phyloP scores from a whole-genome alignment of 2,797 vertebrate genomes.

The Malacoraja senta region DNA sequence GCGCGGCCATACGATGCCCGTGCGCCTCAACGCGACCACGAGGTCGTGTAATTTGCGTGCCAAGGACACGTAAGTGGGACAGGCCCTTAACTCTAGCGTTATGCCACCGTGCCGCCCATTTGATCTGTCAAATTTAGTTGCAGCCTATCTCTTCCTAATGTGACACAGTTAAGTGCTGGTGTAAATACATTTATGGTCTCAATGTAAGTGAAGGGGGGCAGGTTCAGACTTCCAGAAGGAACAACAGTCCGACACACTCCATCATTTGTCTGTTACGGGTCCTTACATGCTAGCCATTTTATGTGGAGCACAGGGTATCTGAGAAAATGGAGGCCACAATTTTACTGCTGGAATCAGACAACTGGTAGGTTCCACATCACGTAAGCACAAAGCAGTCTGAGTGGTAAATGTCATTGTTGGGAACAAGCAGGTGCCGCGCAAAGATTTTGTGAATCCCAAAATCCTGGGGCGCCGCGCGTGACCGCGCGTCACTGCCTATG shows the following conservation, averaged over 20 bases:
- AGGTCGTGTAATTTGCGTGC: too few species aligned
- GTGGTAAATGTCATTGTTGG: neutral
- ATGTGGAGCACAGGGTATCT: neutral
- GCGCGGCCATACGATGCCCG: too few species aligned
- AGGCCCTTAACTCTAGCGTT: too few species aligned
- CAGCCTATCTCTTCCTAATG: neutral
- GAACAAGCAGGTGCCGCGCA: too few species aligned
- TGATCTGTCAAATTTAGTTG: conserved; percentile 6
- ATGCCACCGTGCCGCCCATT: too few species aligned
- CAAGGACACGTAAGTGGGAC: too few species aligned
- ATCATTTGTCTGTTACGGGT: neutral
- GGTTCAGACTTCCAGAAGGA: neutral
- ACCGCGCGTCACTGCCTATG: too few species aligned
- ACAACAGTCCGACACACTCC: neutral
- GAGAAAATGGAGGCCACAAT: neutral
- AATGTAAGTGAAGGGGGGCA: neutral
- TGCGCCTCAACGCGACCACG: too few species aligned
- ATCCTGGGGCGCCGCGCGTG: too few species aligned
- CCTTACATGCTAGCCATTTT: too few species aligned
- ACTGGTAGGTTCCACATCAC: neutral
- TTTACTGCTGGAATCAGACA: neutral
- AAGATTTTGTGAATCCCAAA: too few species aligned
- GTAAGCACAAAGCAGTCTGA: neutral
- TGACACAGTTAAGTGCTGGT: neutral
- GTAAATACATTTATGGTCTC: neutral